These are phyloP conservation scores for Trypoxylus dichotomus DNA, from an alignment of 1,140 invertebrate species.

Conservation along the genomic window DNA sequence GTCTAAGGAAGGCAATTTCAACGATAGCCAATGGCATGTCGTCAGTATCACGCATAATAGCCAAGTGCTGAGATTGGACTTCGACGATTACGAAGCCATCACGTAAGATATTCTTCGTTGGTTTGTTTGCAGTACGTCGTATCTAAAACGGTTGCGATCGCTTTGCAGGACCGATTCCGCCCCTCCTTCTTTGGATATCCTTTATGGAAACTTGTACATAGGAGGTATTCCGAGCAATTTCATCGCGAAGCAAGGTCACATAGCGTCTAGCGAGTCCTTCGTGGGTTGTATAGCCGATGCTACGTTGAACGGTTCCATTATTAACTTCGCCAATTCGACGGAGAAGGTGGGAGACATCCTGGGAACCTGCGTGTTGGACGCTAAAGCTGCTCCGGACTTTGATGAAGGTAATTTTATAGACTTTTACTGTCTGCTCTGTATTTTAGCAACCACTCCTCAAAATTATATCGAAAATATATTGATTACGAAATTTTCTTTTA, in stretches of 20 bases:
- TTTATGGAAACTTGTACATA: conserved; percentile 74
- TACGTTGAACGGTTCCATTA: conserved; percentile 76
- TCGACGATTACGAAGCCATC: conserved; percentile 78
- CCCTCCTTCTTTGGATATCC: conserved; percentile 62
- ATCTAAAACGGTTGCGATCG: conserved; percentile 30
- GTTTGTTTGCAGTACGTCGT: conserved; percentile 31
- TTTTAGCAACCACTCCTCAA: too few species aligned
- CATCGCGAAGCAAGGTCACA: conserved; percentile 47
- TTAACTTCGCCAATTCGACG: conserved; percentile 78
- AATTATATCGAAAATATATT: too few species aligned
- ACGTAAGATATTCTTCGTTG: conserved; percentile 55
- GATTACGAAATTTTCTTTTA: too few species aligned
- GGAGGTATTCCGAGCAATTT: conserved; percentile 76
- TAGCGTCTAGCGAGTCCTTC: conserved; percentile 61
- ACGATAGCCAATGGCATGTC: conserved; percentile 92
- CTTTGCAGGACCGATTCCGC: conserved; percentile 58
- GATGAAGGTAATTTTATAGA: background rate
- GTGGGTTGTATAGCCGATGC: conserved; percentile 86
- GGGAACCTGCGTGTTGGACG: conserved; percentile 61
- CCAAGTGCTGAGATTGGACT: conserved; percentile 68
- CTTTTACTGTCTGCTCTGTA: background rate
- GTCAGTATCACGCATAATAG: conserved; percentile 78
- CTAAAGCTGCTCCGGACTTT: conserved; percentile 13
- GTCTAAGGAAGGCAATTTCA: conserved; percentile 67
- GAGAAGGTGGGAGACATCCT: conserved; percentile 67